A percentile compares a stretch with the other conserved stretches of the same genome.
Evolutionary conservation across 2,888 invertebrate genomes (phyloP).

Genomic region (Meganola albula): DNA sequence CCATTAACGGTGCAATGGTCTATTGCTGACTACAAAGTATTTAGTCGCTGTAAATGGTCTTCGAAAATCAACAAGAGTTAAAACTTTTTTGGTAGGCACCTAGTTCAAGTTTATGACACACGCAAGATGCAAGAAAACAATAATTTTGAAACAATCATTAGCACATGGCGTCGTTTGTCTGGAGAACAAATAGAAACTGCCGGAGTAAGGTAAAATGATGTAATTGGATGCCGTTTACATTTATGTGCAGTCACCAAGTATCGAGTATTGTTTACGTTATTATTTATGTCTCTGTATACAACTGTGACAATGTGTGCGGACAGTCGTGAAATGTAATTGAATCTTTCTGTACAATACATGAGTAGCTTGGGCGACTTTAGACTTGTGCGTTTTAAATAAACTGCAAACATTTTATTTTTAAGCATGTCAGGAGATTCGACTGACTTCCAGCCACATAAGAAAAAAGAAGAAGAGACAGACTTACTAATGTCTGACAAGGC

Average conservation of each 20-base stretch:
- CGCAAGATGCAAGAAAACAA: slow-evolving; percentile 61
- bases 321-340: slow-evolving; percentile 27
- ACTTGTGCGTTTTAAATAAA: slow-evolving; percentile 19
- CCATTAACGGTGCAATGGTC: too few relatives aligned
- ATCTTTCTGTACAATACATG: slow-evolving; percentile 16
- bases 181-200: slow-evolving; percentile 52
- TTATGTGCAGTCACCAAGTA: slow-evolving; percentile 18
- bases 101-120: slow-evolving; percentile 32
- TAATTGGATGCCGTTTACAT: slow-evolving; percentile 22
- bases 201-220: slow-evolving; percentile 49
- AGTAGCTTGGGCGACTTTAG: slow-evolving; percentile 7
- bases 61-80: slow-evolving; percentile 19
- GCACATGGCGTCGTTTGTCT: slow-evolving; percentile 67
- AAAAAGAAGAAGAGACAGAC: slow-evolving; percentile 53
- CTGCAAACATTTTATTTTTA: slow-evolving; percentile 29
- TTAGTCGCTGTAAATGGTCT: slow-evolving; percentile 5
- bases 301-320: slow-evolving; percentile 22
- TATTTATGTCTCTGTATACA: slow-evolving; percentile 22
- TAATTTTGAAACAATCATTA: slow-evolving; percentile 64
- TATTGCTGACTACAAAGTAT: too few relatives aligned
- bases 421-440: slow-evolving; percentile 67
- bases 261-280: slow-evolving; percentile 40
- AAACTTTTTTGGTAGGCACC: slow-evolving; percentile 49
- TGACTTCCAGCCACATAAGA: slow-evolving; percentile 47
- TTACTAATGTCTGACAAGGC: slow-evolving; percentile 42